Conservation (phyloP, 1,140 invertebrate species). For the Achatina immaculata region DNA sequence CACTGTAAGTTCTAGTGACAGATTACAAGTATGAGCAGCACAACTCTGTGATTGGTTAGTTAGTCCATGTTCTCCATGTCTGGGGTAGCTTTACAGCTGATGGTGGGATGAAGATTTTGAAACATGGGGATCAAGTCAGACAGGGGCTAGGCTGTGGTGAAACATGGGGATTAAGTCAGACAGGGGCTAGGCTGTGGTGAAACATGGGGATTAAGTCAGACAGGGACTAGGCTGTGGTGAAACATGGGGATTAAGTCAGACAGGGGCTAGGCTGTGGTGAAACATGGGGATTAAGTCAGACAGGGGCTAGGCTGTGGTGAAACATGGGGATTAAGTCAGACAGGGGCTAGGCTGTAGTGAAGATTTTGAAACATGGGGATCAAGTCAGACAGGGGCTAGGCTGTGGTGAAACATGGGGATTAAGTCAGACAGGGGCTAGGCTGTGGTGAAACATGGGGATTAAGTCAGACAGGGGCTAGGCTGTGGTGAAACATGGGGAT, state of each 20-base stretch:
- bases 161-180: background rate
- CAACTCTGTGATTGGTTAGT: background rate
- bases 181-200: background rate
- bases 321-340: no score
- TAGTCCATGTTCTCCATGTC: background rate
- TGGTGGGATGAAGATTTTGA: background rate
- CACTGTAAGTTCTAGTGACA: conserved; percentile 50
- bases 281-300: no score
- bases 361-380: no score
- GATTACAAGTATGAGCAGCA: background rate
- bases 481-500: no score
- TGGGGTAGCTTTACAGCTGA: background rate
- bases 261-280: background rate
- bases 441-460: no score
- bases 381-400: no score
- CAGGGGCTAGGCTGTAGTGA: no score
- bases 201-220: background rate
- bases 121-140: background rate
- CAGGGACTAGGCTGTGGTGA: background rate
- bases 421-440: no score
- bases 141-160: background rate
- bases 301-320: no score
- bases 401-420: no score
- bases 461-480: no score
- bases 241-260: background rate